phyloP scores from a whole-genome alignment of 2,113 vertebrate species.

The Hemiscyllium ocellatum region DNA sequence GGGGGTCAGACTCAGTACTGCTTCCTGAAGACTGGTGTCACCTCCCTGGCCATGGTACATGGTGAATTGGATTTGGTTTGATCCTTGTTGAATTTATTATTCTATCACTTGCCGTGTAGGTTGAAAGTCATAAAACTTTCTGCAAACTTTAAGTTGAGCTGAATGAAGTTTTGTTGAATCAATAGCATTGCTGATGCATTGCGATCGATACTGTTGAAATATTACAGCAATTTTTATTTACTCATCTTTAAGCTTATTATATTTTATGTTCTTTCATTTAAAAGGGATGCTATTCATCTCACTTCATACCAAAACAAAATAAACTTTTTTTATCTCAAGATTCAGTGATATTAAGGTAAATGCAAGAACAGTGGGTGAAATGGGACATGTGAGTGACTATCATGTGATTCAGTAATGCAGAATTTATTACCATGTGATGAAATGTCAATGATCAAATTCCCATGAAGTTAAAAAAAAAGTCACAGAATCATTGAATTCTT shows the following conservation, averaged over 20 bases:
- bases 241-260: neutral
- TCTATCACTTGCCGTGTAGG: neutral
- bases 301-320: neutral
- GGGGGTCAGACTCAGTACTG: neutral
- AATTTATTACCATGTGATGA: neutral
- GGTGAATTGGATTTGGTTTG: neutral
- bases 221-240: neutral
- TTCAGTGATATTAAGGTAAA: neutral
- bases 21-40: neutral
- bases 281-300: neutral
- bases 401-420: neutral
- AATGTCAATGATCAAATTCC: neutral
- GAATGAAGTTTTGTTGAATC: neutral
- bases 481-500: neutral
- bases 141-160: neutral
- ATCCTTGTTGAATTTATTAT: neutral
- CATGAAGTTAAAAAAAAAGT: neutral
- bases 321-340: neutral
- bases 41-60: neutral
- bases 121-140: neutral
- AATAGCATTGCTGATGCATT: neutral
- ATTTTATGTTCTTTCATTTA: neutral
- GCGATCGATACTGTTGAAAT: neutral
- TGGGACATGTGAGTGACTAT: neutral
- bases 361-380: neutral